Evolutionary conservation across 2,797 vertebrate species (phyloP), one percentile per base, ranked within the genome.

Genomic region (Phrynocephalus forsythii): DNA sequence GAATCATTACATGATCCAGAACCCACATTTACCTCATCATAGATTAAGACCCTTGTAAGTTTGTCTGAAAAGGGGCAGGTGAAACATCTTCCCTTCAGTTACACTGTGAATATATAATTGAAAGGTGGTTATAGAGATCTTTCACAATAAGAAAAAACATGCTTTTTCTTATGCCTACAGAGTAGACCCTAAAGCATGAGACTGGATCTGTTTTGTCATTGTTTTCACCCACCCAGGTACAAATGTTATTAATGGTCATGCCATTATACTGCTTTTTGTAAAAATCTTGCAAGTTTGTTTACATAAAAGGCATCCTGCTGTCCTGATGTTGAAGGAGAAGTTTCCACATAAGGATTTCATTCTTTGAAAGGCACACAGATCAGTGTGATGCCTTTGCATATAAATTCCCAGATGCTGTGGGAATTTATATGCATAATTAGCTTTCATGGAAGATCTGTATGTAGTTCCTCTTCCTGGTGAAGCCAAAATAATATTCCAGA

Each of bases 361-460:
- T 92, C 87, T 91, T 44, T 69, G 68, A 88, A 38, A 90, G 86
- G n/a, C 71, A 68, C 5, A 28, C 11, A 84, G 6, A 71, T 16
- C 85, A 91, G 92, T 86, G 93, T 90, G 87, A 87, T 86, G 15
- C 89, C 33, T 33, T 33, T 33, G 33, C 33, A 33, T 33, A 33
- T 33, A 33, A 33, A 33, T 33, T 33, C 33, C 33, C 33, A 88
- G 50, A 76, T 68, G 76, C 22, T 26, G 20, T 83, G 68, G 11
- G 66, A 11, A 9, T 73, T 88, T 89, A 90, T 68, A 91, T 81
- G 84, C 26, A 84, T 75, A 38, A 91, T 83, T 20, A 67, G 88
- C 86, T 85, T 86, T 56, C 92, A 85, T 16, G 82, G 80, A 91
- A 94, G 89, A 44, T 38, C 10, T 60, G 85, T 8, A 82, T 28